A percentile compares a stretch with the other conserved stretches of the same genome.
Evolutionary conservation across 2,797 vertebrate species (phyloP).

Genomic region (Acanthurus leucopareius): DNA sequence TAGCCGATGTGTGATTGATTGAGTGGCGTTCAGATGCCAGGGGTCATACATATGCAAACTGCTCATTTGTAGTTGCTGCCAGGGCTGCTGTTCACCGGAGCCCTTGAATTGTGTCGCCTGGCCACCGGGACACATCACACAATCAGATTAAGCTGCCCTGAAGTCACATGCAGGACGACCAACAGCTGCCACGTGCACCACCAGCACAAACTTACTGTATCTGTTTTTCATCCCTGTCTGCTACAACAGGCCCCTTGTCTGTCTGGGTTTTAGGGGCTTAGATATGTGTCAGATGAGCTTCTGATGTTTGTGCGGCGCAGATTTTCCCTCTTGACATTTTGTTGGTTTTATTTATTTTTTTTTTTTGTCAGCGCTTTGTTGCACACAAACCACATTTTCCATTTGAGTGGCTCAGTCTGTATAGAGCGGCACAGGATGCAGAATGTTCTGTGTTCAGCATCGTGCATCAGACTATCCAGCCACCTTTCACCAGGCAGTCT

Average conservation of each 20-base stretch:
- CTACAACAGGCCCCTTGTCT: constrained; percentile 57
- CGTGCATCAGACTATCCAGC: constrained; percentile 19
- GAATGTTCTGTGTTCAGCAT: constrained; percentile 39
- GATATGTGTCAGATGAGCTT: constrained; percentile 68
- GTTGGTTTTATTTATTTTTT: constrained; percentile 24
- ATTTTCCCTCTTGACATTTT: constrained; percentile 70
- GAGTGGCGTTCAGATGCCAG: constrained; percentile 77
- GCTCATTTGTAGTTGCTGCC: constrained; percentile 83
- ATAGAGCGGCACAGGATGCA: constrained; percentile 35
- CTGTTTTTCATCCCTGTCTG: constrained; percentile 63
- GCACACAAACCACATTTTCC: constrained; percentile 73
- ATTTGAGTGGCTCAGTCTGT: constrained; percentile 49
- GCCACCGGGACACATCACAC: constrained; percentile 71
- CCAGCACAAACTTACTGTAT: constrained; percentile 65
- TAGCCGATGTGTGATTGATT: constrained; percentile 81
- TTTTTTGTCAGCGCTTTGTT: constrained; percentile 53
- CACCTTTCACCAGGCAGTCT: not conserved
- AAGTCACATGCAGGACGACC: constrained; percentile 76
- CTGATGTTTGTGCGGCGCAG: constrained; percentile 57
- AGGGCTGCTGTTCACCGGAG: constrained; percentile 69
- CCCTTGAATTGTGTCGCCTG: constrained; percentile 71
- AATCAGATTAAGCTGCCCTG: constrained; percentile 84
- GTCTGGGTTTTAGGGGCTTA: constrained; percentile 67
- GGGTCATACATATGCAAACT: constrained; percentile 83
- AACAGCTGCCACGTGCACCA: constrained; percentile 73